Evolutionary conservation across 1,140 invertebrate species (phyloP).

Genomic region (Trichonephila clavata): DNA sequence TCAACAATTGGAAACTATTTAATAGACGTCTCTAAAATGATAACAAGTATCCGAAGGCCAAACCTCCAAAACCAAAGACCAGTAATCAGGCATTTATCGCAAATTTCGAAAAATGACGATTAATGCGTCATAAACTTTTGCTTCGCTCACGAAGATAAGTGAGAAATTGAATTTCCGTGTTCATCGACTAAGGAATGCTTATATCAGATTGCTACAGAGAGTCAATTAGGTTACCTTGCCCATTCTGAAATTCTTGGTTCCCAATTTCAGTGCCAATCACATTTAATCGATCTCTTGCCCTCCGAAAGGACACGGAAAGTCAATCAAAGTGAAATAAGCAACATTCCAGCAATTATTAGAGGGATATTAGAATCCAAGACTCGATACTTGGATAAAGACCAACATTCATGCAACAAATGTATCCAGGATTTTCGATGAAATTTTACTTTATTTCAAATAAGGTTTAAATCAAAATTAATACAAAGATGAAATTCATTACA

Average conservation of each 20-base stretch:
- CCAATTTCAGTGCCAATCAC: not conserved
- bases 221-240: not conserved
- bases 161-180: conserved; percentile 14
- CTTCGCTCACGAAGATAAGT: not conserved
- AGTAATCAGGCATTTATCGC: no score
- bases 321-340: not conserved
- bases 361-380: not conserved
- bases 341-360: not conserved
- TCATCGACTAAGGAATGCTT: not conserved
- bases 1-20: no score
- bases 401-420: no score
- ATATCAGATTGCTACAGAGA: not conserved
- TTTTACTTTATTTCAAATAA: no score
- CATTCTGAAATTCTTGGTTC: not conserved
- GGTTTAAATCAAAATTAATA: no score
- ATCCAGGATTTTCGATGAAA: no score
- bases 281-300: not conserved
- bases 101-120: no score
- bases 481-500: no score
- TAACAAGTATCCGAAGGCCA: no score
- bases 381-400: not conserved
- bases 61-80: no score
- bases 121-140: not conserved
- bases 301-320: not conserved
- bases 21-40: no score